These are phyloP conservation scores for Polylopha cassiicola DNA, from an alignment of 2,888 invertebrate genomes.

Conservation along the genomic window DNA sequence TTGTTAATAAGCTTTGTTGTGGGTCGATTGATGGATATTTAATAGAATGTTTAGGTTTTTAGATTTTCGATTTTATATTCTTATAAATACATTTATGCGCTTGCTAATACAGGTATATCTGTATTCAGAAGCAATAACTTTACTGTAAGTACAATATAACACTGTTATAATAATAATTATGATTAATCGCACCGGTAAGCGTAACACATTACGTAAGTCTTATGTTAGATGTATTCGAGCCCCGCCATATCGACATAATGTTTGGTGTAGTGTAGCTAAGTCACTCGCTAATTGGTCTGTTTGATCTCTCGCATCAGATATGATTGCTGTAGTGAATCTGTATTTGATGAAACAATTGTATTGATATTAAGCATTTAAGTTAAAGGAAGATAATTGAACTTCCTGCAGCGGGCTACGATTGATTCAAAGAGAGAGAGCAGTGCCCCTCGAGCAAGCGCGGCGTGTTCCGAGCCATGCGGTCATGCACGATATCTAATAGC, in stretches of 20 bases:
- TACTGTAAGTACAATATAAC: too few species aligned
- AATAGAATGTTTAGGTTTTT: conserved; percentile 25
- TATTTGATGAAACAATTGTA: conserved; percentile 74
- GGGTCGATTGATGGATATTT: conserved; percentile 39
- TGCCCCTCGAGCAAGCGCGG: conserved; percentile 57
- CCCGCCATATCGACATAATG: too few species aligned
- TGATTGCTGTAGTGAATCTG: conserved; percentile 65
- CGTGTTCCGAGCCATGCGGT: conserved; percentile 44
- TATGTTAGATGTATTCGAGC: too few species aligned
- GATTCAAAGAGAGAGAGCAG: conserved; percentile 53
- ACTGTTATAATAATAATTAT: too few species aligned
- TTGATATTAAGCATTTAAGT: conserved; percentile 69
- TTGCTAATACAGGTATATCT: too few species aligned
- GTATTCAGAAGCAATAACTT: too few species aligned
- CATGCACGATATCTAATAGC: conserved; percentile 31
- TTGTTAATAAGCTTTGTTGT: conserved; percentile 54
- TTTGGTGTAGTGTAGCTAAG: conserved; percentile 25
- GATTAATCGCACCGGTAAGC: too few species aligned
- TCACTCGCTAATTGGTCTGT: conserved; percentile 48
- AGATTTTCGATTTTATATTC: conserved; percentile 7
- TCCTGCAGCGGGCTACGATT: conserved; percentile 65
- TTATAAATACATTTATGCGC: too few species aligned
- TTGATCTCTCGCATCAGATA: conserved; percentile 60
- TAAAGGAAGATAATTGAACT: conserved; percentile 75
- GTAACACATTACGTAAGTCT: too few species aligned